Base-by-base conservation (phyloP, 2,113 vertebrate species). In the Apodemus sylvaticus region DNA sequence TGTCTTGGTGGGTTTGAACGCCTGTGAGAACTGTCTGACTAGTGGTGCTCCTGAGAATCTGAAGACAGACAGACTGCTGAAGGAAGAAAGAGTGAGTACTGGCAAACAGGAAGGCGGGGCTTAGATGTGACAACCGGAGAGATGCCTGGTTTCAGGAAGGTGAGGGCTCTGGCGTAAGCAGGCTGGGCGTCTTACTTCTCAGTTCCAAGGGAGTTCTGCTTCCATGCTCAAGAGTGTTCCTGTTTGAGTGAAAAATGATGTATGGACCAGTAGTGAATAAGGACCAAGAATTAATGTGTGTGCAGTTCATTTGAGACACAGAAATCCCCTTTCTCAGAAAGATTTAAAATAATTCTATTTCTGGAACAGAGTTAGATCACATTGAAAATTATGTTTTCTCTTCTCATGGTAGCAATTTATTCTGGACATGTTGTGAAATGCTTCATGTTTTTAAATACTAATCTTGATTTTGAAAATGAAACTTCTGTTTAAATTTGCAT, bases 271-370 rank as follows among this genome's bases (percentile, higher is more conserved):
- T 31, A 31, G 3, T 20, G 51, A 42, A n/a, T 79, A 74, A 86
- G 78, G 45, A 62, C 26, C 51, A 64, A 17, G 11, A 55, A 26
- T 26, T 26, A 42, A 20, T 13, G 60, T 85, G 29, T 36, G 42
- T 78, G 7, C 48, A 20, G 82, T 48, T 91, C 26, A 3, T 70
- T n/a, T 76, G 39, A 64, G 42, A 86, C 60, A 39, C 8, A 1
- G 3, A 58, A 45, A 16, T 81, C 2, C 36, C 34, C 12, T 89
- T 94, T 95, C 42, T 74, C 78, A 66, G 14, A 45, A 60, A 19
- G 51, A 12, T 91, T 92, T 87, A 86, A 96, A 95, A 86, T 62
- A 87, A 78, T 81, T 76, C 51, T 39, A 90, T 66, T 90, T 91
- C 86, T 92, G 90, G 79, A 64, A 64, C 53, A 20, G 58, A 89